Percentiles rank a stretch among this genome's conserved stretches.
Evolutionary conservation across 2,888 invertebrate genomes (phyloP).

Genomic region (Psylliodes chrysocephalus): DNA sequence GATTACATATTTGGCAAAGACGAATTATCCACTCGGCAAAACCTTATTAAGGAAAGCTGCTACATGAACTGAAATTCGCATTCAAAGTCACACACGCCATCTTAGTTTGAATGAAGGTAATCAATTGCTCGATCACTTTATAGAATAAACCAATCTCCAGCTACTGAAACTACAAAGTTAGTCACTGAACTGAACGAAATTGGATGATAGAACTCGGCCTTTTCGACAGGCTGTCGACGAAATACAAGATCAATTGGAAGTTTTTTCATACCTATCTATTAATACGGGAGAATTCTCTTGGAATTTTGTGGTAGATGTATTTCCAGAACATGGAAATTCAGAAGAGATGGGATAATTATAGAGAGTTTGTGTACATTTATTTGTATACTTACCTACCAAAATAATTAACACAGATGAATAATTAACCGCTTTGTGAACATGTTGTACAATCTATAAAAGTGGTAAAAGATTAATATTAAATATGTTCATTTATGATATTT

Average conservation of each 20-base stretch:
- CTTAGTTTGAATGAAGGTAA: constrained; percentile 55
- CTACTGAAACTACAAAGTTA: constrained; percentile 47
- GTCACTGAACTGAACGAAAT: constrained; percentile 51
- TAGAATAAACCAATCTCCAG: constrained; percentile 43
- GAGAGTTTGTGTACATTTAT: too few species aligned
- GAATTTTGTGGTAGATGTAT: too few species aligned
- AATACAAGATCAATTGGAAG: constrained; percentile 23
- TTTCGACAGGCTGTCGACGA: constrained; percentile 3
- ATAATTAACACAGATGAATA: too few species aligned
- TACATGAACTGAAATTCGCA: constrained; percentile 50
- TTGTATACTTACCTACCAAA: too few species aligned
- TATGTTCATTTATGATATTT: too few species aligned
- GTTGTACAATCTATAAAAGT: too few species aligned
- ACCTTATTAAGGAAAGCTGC: constrained; percentile 48
- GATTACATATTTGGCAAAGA: constrained; percentile 39
- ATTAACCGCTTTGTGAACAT: too few species aligned
- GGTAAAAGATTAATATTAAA: too few species aligned
- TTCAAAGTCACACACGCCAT: constrained; percentile 51
- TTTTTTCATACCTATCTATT: constrained; percentile 19
- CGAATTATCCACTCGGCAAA: constrained; percentile 47
- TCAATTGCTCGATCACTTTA: constrained; percentile 57
- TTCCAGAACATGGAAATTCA: too few species aligned
- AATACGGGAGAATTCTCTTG: constrained; percentile 1
- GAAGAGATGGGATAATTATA: too few species aligned
- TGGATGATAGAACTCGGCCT: constrained; percentile 44